These are phyloP conservation scores for Mobula birostris DNA, from an alignment of 2,113 vertebrate species.

Conservation along the genomic window DNA sequence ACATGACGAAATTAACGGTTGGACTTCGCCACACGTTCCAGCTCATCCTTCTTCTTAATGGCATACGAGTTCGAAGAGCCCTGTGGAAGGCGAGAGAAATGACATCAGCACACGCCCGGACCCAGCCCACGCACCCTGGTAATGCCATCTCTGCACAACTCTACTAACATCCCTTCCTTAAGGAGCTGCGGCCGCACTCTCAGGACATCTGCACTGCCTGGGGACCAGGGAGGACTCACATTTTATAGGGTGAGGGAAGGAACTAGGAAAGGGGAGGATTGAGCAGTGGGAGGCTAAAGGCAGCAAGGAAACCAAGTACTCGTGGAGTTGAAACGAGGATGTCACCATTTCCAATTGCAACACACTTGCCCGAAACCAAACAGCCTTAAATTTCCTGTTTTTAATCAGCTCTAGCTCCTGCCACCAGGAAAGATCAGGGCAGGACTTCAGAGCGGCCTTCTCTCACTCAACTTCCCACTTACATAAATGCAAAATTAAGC, in stretches of 20 bases:
- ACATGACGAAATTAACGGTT: conserved; percentile 65
- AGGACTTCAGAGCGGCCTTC: no score
- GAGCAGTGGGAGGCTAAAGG: no score
- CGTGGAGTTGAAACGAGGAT: no score
- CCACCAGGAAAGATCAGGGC: background rate
- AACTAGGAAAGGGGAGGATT: no score
- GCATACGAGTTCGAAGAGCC: conserved; percentile 93
- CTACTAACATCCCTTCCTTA: no score
- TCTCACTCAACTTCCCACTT: no score
- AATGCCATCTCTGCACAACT: background rate
- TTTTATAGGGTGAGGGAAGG: no score
- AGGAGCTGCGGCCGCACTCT: background rate
- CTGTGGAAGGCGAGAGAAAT: conserved; percentile 47
- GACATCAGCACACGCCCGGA: background rate
- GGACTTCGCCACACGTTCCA: conserved; percentile 91
- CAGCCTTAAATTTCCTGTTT: background rate
- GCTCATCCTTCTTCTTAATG: conserved; percentile 95
- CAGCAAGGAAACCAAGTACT: no score
- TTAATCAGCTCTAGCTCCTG: background rate
- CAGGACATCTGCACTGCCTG: background rate
- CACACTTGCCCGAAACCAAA: background rate
- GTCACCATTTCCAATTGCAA: background rate
- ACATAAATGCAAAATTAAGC: no score
- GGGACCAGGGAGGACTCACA: no score
- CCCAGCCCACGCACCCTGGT: no score